A percentile compares a stretch with the other conserved stretches of the same genome.
Conservation (phyloP, 2,888 invertebrate species). For the Drosophila buzzatii region DNA sequence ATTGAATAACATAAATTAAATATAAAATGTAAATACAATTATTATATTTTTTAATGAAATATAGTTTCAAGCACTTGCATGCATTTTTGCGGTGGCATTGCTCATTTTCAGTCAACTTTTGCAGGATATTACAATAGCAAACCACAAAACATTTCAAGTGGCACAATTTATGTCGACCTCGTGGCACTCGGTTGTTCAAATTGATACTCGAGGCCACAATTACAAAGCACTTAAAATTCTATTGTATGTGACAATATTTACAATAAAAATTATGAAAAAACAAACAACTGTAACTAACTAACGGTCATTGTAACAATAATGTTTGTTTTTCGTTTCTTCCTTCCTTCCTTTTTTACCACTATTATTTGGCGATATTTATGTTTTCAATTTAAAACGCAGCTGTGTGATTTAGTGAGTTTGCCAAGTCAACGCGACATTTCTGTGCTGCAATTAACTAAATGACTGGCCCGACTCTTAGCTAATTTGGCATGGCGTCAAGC, state of each 20-base stretch:
- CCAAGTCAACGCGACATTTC: constrained; percentile 48
- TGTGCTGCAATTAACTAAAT: constrained; percentile 81
- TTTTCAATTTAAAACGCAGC: constrained; percentile 57
- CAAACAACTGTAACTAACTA: constrained; percentile 1
- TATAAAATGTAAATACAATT: not conserved
- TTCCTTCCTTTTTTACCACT: constrained; percentile 2
- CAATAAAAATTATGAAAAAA: not conserved
- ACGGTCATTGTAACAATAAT: not conserved
- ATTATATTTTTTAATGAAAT: not conserved
- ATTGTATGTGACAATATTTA: constrained; percentile 23
- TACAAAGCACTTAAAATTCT: constrained; percentile 28
- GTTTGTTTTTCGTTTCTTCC: not conserved
- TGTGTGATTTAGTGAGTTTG: constrained; percentile 59
- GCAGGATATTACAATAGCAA: not conserved
- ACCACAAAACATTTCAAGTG: constrained; percentile 9
- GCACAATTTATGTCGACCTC: not conserved
- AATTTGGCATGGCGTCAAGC: constrained; percentile 83
- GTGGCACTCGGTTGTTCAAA: not conserved
- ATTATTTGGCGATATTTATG: constrained; percentile 50
- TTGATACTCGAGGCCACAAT: constrained; percentile 25
- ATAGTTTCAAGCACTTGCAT: not conserved
- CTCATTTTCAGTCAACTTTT: not conserved
- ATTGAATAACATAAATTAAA: not conserved
- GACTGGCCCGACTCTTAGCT: constrained; percentile 77
- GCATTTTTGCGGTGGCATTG: not conserved